A percentile compares a stretch with the other conserved stretches of the same genome.
Evolutionary conservation across 1,140 invertebrate genomes (phyloP).

Genomic region (Drosophila triauraria): DNA sequence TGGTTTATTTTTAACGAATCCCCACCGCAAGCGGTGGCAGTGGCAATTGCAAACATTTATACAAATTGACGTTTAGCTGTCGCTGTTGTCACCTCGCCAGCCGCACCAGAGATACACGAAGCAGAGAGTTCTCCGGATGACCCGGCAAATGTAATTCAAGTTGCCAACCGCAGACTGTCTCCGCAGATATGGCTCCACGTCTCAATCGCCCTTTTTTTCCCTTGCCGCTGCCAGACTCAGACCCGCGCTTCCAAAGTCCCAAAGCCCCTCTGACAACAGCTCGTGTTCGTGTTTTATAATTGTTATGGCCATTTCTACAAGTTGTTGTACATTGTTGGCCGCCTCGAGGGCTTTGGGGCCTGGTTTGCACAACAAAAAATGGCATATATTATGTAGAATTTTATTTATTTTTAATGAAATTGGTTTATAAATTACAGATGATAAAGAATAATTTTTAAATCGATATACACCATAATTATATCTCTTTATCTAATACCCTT

Average conservation of each 20-base stretch:
- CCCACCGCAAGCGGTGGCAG: constrained; percentile 48
- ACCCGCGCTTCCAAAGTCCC: background rate
- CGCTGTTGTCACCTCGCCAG: constrained; percentile 61
- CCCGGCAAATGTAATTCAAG: constrained; percentile 60
- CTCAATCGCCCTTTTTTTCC: background rate
- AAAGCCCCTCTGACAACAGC: constrained; percentile 1
- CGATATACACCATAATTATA: too few relatives aligned
- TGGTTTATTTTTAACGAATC: constrained; percentile 60
- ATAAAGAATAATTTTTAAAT: too few relatives aligned
- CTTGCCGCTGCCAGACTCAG: background rate
- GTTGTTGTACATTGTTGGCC: constrained; percentile 49
- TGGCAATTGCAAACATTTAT: constrained; percentile 68
- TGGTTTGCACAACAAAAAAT: constrained; percentile 8
- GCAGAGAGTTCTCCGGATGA: constrained; percentile 32
- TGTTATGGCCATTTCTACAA: constrained; percentile 63
- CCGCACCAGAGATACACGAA: constrained; percentile 43
- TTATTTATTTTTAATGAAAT: too few relatives aligned
- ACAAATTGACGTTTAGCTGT: constrained; percentile 73
- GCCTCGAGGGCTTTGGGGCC: constrained; percentile 18
- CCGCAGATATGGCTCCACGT: constrained; percentile 17
- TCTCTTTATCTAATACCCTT: too few relatives aligned
- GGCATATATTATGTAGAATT: too few relatives aligned
- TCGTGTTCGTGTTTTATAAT: constrained; percentile 62
- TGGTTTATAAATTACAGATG: too few relatives aligned
- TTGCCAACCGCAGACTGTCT: constrained; percentile 62